These are phyloP conservation scores for Malachius bipustulatus DNA, from an alignment of 2,888 invertebrate genomes.

Conservation along the genomic window DNA sequence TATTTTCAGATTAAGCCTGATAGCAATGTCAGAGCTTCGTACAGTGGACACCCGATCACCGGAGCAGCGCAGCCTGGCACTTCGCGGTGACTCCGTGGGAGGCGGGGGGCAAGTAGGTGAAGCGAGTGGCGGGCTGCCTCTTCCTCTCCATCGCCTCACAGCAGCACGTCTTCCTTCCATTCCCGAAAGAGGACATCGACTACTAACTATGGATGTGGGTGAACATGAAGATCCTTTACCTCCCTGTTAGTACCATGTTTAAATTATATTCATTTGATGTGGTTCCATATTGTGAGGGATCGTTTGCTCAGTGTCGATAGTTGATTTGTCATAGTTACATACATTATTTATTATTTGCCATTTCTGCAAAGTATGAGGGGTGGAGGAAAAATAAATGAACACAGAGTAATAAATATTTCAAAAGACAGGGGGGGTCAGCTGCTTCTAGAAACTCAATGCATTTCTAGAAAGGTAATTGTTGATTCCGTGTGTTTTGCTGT, in stretches of 20 bases:
- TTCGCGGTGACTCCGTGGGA: slow-evolving; percentile 24
- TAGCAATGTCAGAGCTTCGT: slow-evolving; percentile 46
- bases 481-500: too few species aligned
- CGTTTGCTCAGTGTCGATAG: too few species aligned
- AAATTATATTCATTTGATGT: slow-evolving; percentile 5
- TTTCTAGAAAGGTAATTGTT: too few species aligned
- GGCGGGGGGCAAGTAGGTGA: slow-evolving; percentile 35
- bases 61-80: slow-evolving; percentile 26
- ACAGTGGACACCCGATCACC: slow-evolving; percentile 41
- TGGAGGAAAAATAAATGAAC: too few species aligned
- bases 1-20: slow-evolving; percentile 45
- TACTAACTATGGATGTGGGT: slow-evolving; percentile 36
- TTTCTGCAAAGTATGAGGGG: too few species aligned
- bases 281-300: too few species aligned
- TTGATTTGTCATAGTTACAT: too few species aligned
- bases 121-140: slow-evolving; percentile 39
- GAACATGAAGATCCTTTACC: slow-evolving; percentile 75
- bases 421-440: too few species aligned
- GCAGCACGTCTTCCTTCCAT: slow-evolving; percentile 71
- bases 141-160: slow-evolving; percentile 55
- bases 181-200: slow-evolving; percentile 53
- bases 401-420: too few species aligned
- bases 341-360: too few species aligned
- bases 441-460: too few species aligned
- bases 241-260: slow-evolving; percentile 49